Evolutionary conservation across 2,888 invertebrate species (phyloP), one percentile per base, ranked within the genome.

Genomic region (Ametastegia equiseti): DNA sequence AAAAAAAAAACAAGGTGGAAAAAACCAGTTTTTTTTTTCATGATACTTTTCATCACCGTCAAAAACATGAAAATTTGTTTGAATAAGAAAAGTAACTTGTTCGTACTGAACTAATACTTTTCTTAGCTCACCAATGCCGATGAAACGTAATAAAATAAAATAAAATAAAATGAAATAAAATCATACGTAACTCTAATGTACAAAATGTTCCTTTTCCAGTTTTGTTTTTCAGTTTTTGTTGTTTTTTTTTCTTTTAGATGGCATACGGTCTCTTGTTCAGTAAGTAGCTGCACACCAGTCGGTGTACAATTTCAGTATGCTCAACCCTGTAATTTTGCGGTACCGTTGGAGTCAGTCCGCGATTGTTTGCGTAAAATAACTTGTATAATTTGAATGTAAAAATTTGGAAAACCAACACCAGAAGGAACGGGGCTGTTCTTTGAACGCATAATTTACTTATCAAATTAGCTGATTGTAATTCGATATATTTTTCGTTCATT

Each of bases 261-360:
- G 75, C 39, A 19, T 50, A 75, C 45, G 60, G 42, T 27, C 42
- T 42, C 78, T 39, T 54, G 60, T 77, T 54, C 77, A 33, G 23
- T n/a, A 33, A 39, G 60, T 11, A 33, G 60, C 60, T 60, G n/a
- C 27, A 73, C 23, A 42, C 30, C 27, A 60, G 47, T 30, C 45
- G 47, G 47, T 33, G 27, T 30, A 11, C 30, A 30, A 47, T 30
- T 73, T 45, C 27, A 47, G 19, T 33, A 30, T 9, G 47, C 50
- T 30, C n/a, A 45, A 73, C 73, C 73, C 73, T 73, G 47, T 73
- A 73, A 73, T 73, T 73, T 73, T 50, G 73, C 73, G 73, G 73
- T 30, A 73, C 73, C 73, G 73, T 73, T 73, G n/a, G n/a, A n/a
- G n/a, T n/a, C n/a, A n/a, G 73, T 47, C 73, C 45, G 73, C 30